A percentile compares a stretch with the other conserved stretches of the same genome.
phyloP scores from a whole-genome alignment of 2,113 vertebrate species.

The Amblyornis subalaris region DNA sequence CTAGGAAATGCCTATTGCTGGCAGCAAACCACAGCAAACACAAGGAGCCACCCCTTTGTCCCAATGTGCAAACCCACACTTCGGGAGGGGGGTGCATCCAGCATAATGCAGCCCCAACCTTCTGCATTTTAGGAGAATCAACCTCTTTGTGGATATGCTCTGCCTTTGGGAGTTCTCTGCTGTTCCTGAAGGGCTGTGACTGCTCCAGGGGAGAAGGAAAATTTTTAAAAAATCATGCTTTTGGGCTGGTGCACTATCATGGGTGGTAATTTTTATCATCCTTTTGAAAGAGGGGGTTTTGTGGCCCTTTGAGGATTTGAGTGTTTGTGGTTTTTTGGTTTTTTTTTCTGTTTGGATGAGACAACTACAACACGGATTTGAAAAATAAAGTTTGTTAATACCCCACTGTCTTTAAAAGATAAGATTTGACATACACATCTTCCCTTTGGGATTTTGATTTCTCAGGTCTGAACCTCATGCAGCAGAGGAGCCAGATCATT shows the following conservation, averaged over 20 bases:
- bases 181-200: neutral
- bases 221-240: neutral
- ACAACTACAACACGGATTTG: neutral
- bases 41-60: neutral
- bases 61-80: neutral
- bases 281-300: neutral
- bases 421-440: neutral
- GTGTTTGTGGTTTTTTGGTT: too few relatives aligned
- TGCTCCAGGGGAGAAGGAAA: neutral
- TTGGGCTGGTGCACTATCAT: neutral
- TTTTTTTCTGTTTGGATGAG: neutral
- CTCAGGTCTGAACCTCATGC: neutral
- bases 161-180: neutral
- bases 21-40: neutral
- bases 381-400: neutral
- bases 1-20: neutral
- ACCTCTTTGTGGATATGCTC: neutral
- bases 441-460: neutral
- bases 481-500: neutral
- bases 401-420: neutral
- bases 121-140: neutral
- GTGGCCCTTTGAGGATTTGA: neutral
- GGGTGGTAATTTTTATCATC: neutral
- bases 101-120: neutral
- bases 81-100: neutral